Evolutionary conservation across 2,113 vertebrate genomes (phyloP), one percentile per base, ranked within the genome.

Genomic region (Tychaedon coryphoeus): DNA sequence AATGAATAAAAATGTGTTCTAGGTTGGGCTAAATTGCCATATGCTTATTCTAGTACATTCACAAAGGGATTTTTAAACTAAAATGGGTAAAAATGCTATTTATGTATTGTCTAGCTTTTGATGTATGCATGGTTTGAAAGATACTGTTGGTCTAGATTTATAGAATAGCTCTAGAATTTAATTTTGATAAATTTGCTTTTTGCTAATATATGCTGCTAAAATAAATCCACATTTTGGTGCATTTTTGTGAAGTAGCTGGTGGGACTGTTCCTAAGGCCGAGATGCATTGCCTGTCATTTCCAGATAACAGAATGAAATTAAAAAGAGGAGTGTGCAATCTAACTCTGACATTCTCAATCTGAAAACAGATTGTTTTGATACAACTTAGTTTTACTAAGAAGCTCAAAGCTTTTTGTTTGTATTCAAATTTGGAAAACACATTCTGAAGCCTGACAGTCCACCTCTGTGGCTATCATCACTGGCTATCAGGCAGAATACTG

Each of bases 1-100:
- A 77, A 92, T 83, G 88, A 96, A 91, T 91, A 88, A 79, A 53
- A 91, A 95, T 84, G 40, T 69, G n/a, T 88, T 93, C 56, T 72
- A 91, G 72, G 57, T 31, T 96, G 75, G 88, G 53, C 65, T 92
- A 94, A 80, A 92, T 83, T 92, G 67, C 72, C 72, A 50, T 88
- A 86, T 86, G 56, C 75, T 61, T 53, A 86, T 94, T 67, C 51
- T 90, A 34, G 64, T 74, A 88, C 60, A 67, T 81, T 71, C 25
- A 71, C 31, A 84, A 74, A 88, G 36, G 56, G 45, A 67, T 73
- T 88, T 86, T 88, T 86, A 69, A 84, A 91, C 36, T 16, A 16
- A 78, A 77, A n/a, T 19, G 26, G 17, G 8, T 28, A 78, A 53
- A 80, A 91, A 88, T 58, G 4, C 1, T 66, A 42, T 82, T 90